Evolutionary conservation across 2,797 vertebrate genomes (phyloP).

Genomic region (Anniella stebbinsi): DNA sequence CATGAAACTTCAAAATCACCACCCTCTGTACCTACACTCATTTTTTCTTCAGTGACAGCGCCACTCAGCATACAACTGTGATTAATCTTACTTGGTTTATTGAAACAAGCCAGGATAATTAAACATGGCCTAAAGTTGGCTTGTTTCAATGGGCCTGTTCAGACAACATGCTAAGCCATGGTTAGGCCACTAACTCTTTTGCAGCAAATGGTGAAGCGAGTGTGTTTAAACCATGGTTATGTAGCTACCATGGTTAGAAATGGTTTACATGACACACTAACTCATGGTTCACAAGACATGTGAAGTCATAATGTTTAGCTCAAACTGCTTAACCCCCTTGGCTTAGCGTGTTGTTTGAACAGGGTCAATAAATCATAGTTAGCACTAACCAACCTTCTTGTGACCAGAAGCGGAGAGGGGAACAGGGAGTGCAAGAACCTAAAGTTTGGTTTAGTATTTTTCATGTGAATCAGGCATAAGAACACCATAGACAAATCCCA

Average conservation of each 20-base stretch:
- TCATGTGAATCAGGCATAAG: too few species aligned
- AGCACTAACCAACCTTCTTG: not conserved
- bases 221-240: too few species aligned
- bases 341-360: too few species aligned
- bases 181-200: too few species aligned
- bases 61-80: not conserved
- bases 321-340: too few species aligned
- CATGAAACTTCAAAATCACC: too few species aligned
- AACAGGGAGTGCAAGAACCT: not conserved
- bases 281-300: too few species aligned
- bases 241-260: too few species aligned
- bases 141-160: not conserved
- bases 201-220: too few species aligned
- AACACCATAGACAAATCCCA: not conserved
- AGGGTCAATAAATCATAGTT: not conserved
- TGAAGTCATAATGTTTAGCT: too few species aligned
- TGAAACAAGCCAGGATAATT: not conserved
- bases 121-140: not conserved
- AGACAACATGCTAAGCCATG: too few species aligned
- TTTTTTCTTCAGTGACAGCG: not conserved
- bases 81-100: not conserved
- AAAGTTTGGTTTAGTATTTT: not conserved
- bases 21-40: not conserved
- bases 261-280: too few species aligned
- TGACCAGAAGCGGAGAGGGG: not conserved